Evolutionary conservation across 2,888 invertebrate species (phyloP), one percentile per base, ranked within the genome.

Genomic region (Bedellia somnulentella): DNA sequence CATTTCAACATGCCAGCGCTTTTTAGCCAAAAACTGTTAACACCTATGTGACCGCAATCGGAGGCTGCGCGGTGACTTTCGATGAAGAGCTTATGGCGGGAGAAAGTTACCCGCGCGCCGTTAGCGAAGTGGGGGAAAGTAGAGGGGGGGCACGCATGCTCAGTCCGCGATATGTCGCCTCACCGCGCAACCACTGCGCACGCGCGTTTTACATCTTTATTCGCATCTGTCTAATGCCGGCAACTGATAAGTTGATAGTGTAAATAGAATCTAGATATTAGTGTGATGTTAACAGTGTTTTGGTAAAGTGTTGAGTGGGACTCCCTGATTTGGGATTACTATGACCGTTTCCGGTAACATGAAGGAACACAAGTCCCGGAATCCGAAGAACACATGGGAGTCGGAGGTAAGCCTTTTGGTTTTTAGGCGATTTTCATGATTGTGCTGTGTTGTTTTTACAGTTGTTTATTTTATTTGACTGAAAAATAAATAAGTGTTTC

Each of bases 41-140:
- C 9, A 25, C 14, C 18, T 13, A 9, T 24, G 10, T n/a, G n/a
- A n/a, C n/a, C n/a, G n/a, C n/a, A n/a, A n/a, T n/a, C n/a, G n/a
- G 55, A 58, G 51, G 51, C 53, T n/a, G n/a, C 52, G 52, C 48
- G 51, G 47, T 47, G 51, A 71, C 73, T 73, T 75, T 71, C 71
- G 71, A 66, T 71, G 57, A 57, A 57, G 63, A 58, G 52, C 49
- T 55, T 61, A 57, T 57, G 56, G 57, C 45, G 54, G 59, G 73
- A 73, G 77, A 77, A 77, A 77, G 77, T 77, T 77, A 73, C 75
- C 76, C 64, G 63, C 67, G 71, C 57, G 52, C 68, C 67, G 62
- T 64, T 73, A 66, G 56, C 53, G 54, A 35, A n/a, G n/a, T n/a
- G n/a, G n/a, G n/a, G n/a, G n/a, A n/a, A n/a, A n/a, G n/a, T n/a